Evolutionary conservation across 2,113 vertebrate genomes (phyloP).

Genomic region (Dasypus novemcinctus): DNA sequence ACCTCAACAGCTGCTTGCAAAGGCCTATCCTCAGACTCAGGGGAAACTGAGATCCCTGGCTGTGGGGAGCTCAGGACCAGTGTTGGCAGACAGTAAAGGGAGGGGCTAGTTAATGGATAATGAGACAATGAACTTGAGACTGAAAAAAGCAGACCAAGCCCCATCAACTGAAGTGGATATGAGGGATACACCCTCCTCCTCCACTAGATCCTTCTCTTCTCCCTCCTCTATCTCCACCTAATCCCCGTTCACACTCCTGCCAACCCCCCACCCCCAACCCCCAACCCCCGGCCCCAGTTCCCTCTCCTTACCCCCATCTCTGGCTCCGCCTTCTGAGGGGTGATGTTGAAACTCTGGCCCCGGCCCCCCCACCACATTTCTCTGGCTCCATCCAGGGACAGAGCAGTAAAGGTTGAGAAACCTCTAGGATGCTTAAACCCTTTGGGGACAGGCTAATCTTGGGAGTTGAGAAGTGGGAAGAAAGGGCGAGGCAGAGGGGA

Average conservation of each 20-base stretch:
- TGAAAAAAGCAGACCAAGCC: slow-evolving; percentile 37
- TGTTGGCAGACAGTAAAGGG: slow-evolving; percentile 41
- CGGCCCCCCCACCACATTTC: slow-evolving; percentile 78
- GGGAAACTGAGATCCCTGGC: slow-evolving; percentile 54
- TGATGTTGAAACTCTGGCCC: slow-evolving; percentile 78
- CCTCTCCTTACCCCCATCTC: slow-evolving; percentile 71
- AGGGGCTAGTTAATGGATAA: slow-evolving; percentile 77
- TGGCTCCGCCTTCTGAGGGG: slow-evolving; percentile 68
- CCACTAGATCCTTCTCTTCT: background rate
- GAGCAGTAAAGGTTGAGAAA: slow-evolving; percentile 41
- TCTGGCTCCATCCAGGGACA: slow-evolving; percentile 73
- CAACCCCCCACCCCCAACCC: background rate
- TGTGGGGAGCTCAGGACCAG: background rate
- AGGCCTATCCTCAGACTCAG: background rate
- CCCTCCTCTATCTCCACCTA: background rate
- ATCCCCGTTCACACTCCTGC: background rate
- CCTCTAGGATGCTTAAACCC: slow-evolving; percentile 57
- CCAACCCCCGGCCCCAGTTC: background rate
- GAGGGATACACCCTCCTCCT: slow-evolving; percentile 37
- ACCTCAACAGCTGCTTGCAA: background rate
- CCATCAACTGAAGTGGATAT: background rate
- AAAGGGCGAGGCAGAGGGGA: background rate
- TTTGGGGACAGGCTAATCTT: slow-evolving; percentile 18
- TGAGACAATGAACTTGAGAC: slow-evolving; percentile 68
- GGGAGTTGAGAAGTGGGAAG: background rate